Base-by-base conservation (phyloP, 2,888 invertebrate genomes). In the Volucella inanis region DNA sequence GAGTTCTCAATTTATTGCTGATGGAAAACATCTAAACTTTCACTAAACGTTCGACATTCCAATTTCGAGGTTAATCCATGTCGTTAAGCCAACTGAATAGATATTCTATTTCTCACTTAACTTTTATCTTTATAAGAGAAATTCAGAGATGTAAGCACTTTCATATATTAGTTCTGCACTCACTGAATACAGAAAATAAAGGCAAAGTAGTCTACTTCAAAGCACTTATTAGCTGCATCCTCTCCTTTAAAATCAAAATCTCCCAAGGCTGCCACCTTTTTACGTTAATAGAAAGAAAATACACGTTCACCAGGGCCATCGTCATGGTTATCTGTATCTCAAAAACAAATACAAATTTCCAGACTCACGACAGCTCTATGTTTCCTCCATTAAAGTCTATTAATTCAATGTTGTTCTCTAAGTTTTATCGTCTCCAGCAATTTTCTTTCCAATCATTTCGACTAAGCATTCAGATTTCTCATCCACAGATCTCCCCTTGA, bases 321-420 rank as follows among this genome's bases (percentile, higher is more conserved):
- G 31, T 8, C 31, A 55, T 55, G 31, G 6, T 6, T 31, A 31
- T 31, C 55, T n/a, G 54, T 39, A 68, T 68, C 41, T 59, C 55
- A 68, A 41, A 57, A 78, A 84, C 31, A 31, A 31, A 31, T 31
- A 31, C 31, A 2, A 31, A 31, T 31, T 31, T 84, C 83, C 54
- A 57, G 67, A 67, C 55, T 72, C 80, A 67, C 59, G 52, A 67
- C 80, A 14, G 64, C 76, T 55, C 76, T 31, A 72, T 55, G 67
- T 50, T 67, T 74, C 43, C 50, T 61, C 55, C 80, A 80, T 85
- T 80, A 76, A 68, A 67, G 52, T 57, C 84, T 45, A 80, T 80
- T 85, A 80, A 67, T 67, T 71, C 71, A 71, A 84, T 70, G 62
- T 41, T 61, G 62, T 43, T 39, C 15, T n/a, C 78, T 65, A 11